Base-by-base conservation (phyloP, 2,113 vertebrate genomes). In the Ochotona curzoniae region DNA sequence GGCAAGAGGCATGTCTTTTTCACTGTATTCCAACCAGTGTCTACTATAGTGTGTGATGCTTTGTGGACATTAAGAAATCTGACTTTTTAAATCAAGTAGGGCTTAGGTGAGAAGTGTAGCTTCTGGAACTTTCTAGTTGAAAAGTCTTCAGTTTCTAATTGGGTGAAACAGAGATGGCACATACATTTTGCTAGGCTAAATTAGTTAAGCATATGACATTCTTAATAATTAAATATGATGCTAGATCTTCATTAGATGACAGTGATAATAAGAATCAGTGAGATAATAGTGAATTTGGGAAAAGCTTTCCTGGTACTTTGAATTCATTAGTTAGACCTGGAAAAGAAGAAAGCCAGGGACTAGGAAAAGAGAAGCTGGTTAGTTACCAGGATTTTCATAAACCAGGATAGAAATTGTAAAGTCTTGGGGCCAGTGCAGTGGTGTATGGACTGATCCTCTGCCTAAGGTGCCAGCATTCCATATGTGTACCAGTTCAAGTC, bases 61-160 rank as follows among this genome's bases (percentile, higher is more conserved):
- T 92, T 89, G 13, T 82, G 75, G 54, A 79, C 11, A 20, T 78
- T 80, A 84, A 89, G 18, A 54, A 44, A 75, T n/a, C 85, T 64
- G 17, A 26, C 66, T 84, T 82, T 93, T 91, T 94, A 1, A 83
- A 23, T 87, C 26, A 87, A 28, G 78, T 6, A 85, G 60, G 8
- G 35, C 15, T 69, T 25, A 47, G 30, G n/a, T 80, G 5, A 71
- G 84, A 90, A 96, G 73, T 75, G 9, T 11, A 90, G 47, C 69
- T 91, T 86, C 66, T 69, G 32, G 57, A 7, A 69, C 14, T 75
- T 90, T 89, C 64, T 64, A 76, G 44, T 51, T 64, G 17, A 94
- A 9, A 85, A 83, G n/a, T 54, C 32, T 89, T 86, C 80, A 83
- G 70, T 84, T n/a, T 90, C 74, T 90, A 78, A 85, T 32, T 67